Evolutionary conservation across 1,140 invertebrate species (phyloP).

Genomic region (Phymastichus coffea): DNA sequence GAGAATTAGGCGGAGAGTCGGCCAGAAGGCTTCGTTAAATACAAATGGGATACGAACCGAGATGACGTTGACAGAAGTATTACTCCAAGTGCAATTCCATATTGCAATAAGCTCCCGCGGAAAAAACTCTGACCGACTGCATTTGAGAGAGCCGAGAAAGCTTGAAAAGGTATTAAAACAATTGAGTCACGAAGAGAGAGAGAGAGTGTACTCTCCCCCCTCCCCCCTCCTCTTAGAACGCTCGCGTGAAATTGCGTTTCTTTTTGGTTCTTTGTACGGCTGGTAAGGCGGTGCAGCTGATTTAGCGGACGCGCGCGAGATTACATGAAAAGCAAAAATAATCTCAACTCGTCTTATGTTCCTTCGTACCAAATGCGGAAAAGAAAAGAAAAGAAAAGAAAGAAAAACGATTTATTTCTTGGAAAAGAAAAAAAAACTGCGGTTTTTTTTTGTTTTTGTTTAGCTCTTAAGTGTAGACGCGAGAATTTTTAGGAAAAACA

Average conservation of each 20-base stretch:
- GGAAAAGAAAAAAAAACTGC: too few relatives aligned
- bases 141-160: too few relatives aligned
- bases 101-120: conserved; percentile 15
- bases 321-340: too few relatives aligned
- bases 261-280: neutral
- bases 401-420: too few relatives aligned
- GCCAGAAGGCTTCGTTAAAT: too few relatives aligned
- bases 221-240: too few relatives aligned
- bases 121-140: too few relatives aligned
- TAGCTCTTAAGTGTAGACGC: too few relatives aligned
- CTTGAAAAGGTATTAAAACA: conserved; percentile 11
- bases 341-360: conserved; percentile 25
- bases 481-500: too few relatives aligned
- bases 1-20: too few relatives aligned
- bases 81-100: conserved; percentile 16
- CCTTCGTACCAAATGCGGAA: conserved; percentile 28
- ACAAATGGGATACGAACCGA: neutral
- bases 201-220: neutral
- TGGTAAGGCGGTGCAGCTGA: conserved; percentile 3
- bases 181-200: conserved; percentile 9
- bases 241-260: neutral
- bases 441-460: too few relatives aligned
- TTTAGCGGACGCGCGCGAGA: neutral
- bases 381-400: too few relatives aligned
- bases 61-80: neutral